A percentile compares a stretch with the other conserved stretches of the same genome.
phyloP scores from a whole-genome alignment of 2,888 invertebrate species.

The Drosophila atripex region DNA sequence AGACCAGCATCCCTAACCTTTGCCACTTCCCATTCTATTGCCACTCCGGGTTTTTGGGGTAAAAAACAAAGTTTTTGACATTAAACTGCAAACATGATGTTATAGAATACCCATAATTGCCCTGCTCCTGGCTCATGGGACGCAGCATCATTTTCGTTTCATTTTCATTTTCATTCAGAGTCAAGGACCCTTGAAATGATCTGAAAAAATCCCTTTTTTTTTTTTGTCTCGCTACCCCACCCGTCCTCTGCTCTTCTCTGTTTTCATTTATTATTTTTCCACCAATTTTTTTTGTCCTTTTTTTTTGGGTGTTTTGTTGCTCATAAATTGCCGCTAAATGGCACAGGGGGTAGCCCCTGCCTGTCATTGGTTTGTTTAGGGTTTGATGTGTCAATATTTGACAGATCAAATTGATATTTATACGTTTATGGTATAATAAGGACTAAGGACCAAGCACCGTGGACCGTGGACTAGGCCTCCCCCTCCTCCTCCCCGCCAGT shows the following conservation, averaged over 20 bases:
- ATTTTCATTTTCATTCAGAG: slow-evolving; percentile 58
- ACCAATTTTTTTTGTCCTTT: slow-evolving; percentile 61
- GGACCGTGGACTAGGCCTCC: slow-evolving; percentile 8
- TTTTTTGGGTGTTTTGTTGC: slow-evolving; percentile 76
- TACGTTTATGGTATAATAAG: slow-evolving; percentile 60
- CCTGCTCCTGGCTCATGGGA: slow-evolving; percentile 32
- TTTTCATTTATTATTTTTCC: slow-evolving; percentile 74
- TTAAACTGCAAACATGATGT: slow-evolving; percentile 80
- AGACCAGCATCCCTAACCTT: slow-evolving; percentile 71
- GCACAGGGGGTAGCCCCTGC: slow-evolving; percentile 49
- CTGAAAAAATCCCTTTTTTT: slow-evolving; percentile 63
- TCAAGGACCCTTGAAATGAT: slow-evolving; percentile 83
- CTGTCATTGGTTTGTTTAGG: slow-evolving; percentile 82
- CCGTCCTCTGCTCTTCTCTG: slow-evolving; percentile 33
- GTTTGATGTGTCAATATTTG: slow-evolving; percentile 82
- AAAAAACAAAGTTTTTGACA: slow-evolving; percentile 82
- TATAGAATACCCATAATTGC: slow-evolving; percentile 78
- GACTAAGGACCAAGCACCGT: background rate
- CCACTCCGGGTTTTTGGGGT: slow-evolving; percentile 64
- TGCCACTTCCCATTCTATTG: slow-evolving; percentile 60
- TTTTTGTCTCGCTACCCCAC: slow-evolving; percentile 8
- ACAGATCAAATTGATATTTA: slow-evolving; percentile 81
- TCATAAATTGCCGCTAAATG: slow-evolving; percentile 78
- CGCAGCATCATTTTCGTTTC: slow-evolving; percentile 45
- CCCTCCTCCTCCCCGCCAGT: slow-evolving; percentile 15